These are phyloP conservation scores for Diadema setosum DNA, from an alignment of 35 echinoderm and acorn worm genomes.

Conservation along the genomic window DNA sequence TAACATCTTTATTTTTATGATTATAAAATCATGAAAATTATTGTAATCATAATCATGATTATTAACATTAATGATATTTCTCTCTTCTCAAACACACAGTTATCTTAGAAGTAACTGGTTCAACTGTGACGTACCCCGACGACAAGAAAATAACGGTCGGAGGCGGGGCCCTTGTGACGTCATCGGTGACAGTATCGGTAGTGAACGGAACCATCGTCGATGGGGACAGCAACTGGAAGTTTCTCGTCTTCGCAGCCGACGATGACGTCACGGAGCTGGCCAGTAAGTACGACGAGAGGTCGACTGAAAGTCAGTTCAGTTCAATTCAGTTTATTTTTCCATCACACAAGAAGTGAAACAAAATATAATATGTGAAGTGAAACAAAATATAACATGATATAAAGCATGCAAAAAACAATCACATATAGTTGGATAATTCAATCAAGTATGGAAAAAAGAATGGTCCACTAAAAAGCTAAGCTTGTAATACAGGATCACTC, in stretches of 20 bases:
- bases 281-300: neutral
- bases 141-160: neutral
- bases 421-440: too few species aligned
- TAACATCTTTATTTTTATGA: too few species aligned
- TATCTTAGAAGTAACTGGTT: neutral
- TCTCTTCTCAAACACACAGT: neutral
- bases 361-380: too few species aligned
- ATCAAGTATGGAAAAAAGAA: too few species aligned
- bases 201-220: neutral
- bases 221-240: neutral
- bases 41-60: neutral
- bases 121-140: neutral
- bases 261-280: neutral
- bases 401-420: too few species aligned
- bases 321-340: too few species aligned
- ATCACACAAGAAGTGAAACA: too few species aligned
- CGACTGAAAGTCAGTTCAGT: too few species aligned
- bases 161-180: neutral
- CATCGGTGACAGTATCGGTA: neutral
- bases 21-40: neutral
- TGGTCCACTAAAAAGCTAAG: too few species aligned
- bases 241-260: neutral
- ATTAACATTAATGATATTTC: neutral
- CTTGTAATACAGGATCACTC: too few species aligned
- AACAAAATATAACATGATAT: too few species aligned